A percentile compares a stretch with the other conserved stretches of the same genome.
Conservation (phyloP, 2,888 invertebrate genomes). For the Drosophila vallismaia region DNA sequence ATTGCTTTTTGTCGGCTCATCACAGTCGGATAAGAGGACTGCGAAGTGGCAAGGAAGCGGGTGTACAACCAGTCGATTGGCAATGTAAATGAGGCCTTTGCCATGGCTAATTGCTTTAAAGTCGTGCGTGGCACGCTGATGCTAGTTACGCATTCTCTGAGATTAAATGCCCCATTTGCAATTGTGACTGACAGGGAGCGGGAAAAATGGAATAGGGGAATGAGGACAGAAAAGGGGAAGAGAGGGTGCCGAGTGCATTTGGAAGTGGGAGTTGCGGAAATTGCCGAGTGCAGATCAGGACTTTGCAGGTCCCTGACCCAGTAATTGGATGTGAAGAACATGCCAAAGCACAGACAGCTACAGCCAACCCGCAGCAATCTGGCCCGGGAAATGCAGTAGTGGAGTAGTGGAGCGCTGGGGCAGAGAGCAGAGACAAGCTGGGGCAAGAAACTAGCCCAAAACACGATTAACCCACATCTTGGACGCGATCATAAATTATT, state of each 20-base stretch:
- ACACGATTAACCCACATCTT: slow-evolving; percentile 84
- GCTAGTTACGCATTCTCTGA: slow-evolving; percentile 39
- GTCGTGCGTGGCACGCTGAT: slow-evolving; percentile 60
- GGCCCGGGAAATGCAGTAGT: slow-evolving; percentile 2
- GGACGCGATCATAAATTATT: slow-evolving; percentile 84
- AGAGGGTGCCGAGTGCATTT: too few relatives aligned
- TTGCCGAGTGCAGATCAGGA: slow-evolving; percentile 70
- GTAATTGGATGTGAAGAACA: slow-evolving; percentile 72
- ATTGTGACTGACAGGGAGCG: slow-evolving; percentile 41
- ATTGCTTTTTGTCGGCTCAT: slow-evolving; percentile 81
- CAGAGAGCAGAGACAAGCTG: slow-evolving; percentile 16
- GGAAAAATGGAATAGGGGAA: slow-evolving; percentile 7
- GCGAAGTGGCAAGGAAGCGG: background rate
- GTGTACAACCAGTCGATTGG: background rate
- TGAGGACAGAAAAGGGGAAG: background rate
- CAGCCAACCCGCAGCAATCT: slow-evolving; percentile 27
- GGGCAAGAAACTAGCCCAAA: slow-evolving; percentile 81
- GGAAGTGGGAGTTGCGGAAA: slow-evolving; percentile 50
- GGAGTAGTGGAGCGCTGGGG: background rate
- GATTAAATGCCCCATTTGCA: slow-evolving; percentile 46
- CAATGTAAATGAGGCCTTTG: slow-evolving; percentile 13
- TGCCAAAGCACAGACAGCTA: slow-evolving; percentile 45
- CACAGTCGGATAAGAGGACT: slow-evolving; percentile 55
- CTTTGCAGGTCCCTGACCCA: slow-evolving; percentile 79
- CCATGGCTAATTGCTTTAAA: slow-evolving; percentile 62